phyloP scores from a whole-genome alignment of 2,797 vertebrate genomes.

The Discoglossus pictus region DNA sequence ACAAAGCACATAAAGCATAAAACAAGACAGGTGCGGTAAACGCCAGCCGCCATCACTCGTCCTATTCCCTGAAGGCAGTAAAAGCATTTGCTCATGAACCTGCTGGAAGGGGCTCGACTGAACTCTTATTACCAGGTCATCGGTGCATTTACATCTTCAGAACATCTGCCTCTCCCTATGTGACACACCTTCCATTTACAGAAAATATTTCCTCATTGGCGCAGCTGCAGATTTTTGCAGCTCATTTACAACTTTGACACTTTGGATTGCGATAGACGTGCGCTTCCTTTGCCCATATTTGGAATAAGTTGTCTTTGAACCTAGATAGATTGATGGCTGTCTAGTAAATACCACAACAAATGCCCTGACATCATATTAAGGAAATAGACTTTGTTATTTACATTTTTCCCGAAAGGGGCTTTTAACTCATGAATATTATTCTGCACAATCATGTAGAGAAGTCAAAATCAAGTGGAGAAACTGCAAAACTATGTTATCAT shows the following conservation, averaged over 20 bases:
- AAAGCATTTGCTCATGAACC: constrained; percentile 41
- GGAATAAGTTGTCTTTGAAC: background rate
- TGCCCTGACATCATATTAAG: too few species aligned
- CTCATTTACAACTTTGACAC: constrained; percentile 17
- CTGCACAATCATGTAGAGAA: too few species aligned
- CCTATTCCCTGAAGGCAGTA: background rate
- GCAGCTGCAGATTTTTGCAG: constrained; percentile 43
- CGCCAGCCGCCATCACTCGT: constrained; percentile 12
- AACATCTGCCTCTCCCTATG: constrained; percentile 39
- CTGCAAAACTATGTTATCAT: too few species aligned
- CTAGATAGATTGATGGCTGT: too few species aligned
- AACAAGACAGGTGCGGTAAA: background rate
- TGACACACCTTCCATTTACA: constrained; percentile 55
- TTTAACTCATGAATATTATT: too few species aligned
- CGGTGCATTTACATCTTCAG: constrained; percentile 37
- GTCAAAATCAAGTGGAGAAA: too few species aligned
- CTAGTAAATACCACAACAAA: too few species aligned
- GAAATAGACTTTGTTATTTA: too few species aligned
- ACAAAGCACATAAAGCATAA: background rate
- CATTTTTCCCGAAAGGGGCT: too few species aligned
- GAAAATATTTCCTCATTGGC: constrained; percentile 55
- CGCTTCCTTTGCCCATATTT: constrained; percentile 27
- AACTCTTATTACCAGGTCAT: background rate
- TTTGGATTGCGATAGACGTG: background rate
- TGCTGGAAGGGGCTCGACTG: constrained; percentile 49